Base-by-base conservation (phyloP, 2,113 vertebrate species). In the Calypte anna region DNA sequence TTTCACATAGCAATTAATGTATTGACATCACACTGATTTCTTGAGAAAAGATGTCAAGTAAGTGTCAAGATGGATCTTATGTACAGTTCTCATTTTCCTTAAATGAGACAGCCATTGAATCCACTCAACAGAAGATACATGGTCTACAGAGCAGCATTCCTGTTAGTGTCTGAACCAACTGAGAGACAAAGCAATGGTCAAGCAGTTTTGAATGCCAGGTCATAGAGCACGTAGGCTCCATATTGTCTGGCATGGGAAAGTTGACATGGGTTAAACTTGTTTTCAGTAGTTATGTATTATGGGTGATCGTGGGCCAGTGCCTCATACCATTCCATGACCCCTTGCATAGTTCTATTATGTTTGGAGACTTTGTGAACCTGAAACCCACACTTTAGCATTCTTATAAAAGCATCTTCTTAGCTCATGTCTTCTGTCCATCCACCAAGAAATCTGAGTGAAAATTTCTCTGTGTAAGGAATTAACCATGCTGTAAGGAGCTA, bases 181-280 rank as follows among this genome's bases (percentile, higher is more conserved):
- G 36, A 48, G 31, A 6, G 51, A 21, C 30, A 85, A 68, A 82
- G 27, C 36, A 61, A 87, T 1, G 3, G 23, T 11, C 27, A 76
- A 87, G 24, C 8, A 33, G 7, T 55, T 59, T 38, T 63, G 64
- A 63, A 74, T 38, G 31, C 50, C 22, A 2, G 4, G 13, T 62
- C 50, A 54, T 62, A 84, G 31, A 55, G 23, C n/a, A 62, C 1
- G 1, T 3, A 1, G 17, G 20, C 14, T 86, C 31, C 19, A 5
- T 51, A 25, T 16, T 74, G 17, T 11, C 22, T 77, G 13, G 20
- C 11, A 15, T 36, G 38, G n/a, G 11, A 0, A 0, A 9, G 5
- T 33, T 86, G 44, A 20, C 27, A n/a, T 12, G 33, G 9, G 27
- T 66, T 33, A 50, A 22, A 80, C 38, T 73, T 80, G 5, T 54